These are phyloP conservation scores for Astyanax mexicanus DNA, from an alignment of 2,797 vertebrate species.

Conservation along the genomic window DNA sequence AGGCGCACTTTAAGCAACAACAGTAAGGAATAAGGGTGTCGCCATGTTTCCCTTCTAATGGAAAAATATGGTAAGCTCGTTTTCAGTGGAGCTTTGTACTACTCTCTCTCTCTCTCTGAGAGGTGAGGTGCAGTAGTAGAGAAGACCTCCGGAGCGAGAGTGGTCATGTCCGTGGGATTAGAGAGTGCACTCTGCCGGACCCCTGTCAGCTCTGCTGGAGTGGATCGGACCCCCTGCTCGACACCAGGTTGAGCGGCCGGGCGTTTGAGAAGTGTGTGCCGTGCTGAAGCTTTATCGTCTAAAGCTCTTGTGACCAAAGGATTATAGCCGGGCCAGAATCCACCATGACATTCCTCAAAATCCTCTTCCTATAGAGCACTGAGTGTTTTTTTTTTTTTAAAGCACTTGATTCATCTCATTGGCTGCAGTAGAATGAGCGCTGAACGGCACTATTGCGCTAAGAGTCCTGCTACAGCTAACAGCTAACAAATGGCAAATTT, in stretches of 20 bases:
- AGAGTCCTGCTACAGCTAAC: neutral
- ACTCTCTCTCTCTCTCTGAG: constrained; percentile 23
- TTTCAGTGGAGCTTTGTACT: constrained; percentile 15
- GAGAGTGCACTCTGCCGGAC: constrained; percentile 24
- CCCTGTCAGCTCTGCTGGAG: neutral
- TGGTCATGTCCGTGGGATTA: constrained; percentile 18
- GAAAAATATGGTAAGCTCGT: too few species aligned
- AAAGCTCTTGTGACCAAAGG: constrained; percentile 8
- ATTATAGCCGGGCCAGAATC: neutral
- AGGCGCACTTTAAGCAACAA: too few species aligned
- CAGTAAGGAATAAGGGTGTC: too few species aligned
- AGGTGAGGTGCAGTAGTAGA: neutral
- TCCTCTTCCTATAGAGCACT: neutral
- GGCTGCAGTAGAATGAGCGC: neutral
- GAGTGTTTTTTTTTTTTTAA: neutral
- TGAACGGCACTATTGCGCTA: neutral
- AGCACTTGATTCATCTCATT: neutral
- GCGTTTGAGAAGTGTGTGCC: constrained; percentile 16
- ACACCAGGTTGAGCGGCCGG: neutral
- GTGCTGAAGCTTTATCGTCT: constrained; percentile 7
- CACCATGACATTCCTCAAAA: neutral
- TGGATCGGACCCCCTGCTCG: neutral
- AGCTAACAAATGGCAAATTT: too few species aligned
- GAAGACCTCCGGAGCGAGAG: neutral
- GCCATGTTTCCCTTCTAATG: too few species aligned